phyloP scores from a whole-genome alignment of 2,797 vertebrate species.

The Gymnothorax reevesii region DNA sequence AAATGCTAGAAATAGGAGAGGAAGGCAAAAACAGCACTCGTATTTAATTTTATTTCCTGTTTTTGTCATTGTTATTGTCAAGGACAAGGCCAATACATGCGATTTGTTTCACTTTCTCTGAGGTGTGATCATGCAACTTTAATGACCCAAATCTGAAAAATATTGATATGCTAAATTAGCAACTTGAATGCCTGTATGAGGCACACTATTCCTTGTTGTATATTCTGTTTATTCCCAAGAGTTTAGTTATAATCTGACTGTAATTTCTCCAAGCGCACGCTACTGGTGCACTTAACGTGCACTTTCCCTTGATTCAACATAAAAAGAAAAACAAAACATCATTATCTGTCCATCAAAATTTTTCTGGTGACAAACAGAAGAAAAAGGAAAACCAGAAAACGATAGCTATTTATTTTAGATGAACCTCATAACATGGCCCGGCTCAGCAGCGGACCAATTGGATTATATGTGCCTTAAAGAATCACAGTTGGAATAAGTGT shows the following conservation, averaged over 20 bases:
- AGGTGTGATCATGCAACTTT: slow-evolving; percentile 33
- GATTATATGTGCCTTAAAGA: not conserved
- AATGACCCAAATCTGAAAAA: not conserved
- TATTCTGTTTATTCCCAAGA: not conserved
- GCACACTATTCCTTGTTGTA: not conserved
- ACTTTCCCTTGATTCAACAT: slow-evolving; percentile 9
- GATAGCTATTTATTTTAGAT: not conserved
- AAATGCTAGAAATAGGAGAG: not conserved
- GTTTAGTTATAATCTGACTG: not conserved
- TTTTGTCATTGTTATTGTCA: not conserved
- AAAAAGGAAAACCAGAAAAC: not conserved
- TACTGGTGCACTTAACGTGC: not conserved
- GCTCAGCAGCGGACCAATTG: not conserved
- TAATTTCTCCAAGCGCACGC: not conserved
- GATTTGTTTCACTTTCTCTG: not conserved
- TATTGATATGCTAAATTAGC: not conserved
- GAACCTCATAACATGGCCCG: not conserved
- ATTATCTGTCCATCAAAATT: not conserved
- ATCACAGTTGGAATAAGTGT: not conserved
- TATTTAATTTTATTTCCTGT: not conserved
- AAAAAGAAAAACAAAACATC: not conserved
- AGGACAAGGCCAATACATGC: not conserved
- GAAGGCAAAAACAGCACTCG: not conserved
- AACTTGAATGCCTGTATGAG: not conserved
- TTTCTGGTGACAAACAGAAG: not conserved